Evolutionary conservation across 2,113 vertebrate species (phyloP), one percentile per base, ranked within the genome.

Genomic region (Notothenia coriiceps): DNA sequence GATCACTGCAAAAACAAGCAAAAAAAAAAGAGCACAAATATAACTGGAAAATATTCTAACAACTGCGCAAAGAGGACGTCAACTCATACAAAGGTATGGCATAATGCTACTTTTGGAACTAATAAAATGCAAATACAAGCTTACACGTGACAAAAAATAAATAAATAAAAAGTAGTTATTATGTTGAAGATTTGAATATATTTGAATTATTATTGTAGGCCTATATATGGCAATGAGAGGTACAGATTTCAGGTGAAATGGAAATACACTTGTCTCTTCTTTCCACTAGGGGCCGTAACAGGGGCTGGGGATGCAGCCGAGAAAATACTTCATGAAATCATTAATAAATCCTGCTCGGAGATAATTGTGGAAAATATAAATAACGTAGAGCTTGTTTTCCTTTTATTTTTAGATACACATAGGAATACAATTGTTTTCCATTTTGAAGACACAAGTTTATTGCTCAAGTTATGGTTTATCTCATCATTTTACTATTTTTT

Each of bases 201-300:
- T 40, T 40, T 7, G n/a, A 20, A 70, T 8, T 6, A 29, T 4
- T 17, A 33, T 20, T 44, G 0, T n/a, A 40, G 35, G 35, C 35
- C 35, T 40, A 40, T 40, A 15, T 3, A 1, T 43, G 50, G 15
- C 3, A 61, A 4, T 7, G 35, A 61, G n/a, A 51, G 6, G 49
- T 13, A 25, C 33, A 52, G 43, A 62, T 63, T 72, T 60, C 51
- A 74, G 66, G 29, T 57, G 68, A 63, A 54, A 60, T 10, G 63
- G 20, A 18, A 71, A 78, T 66, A 67, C 76, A 80, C 47, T 44
- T 83, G 59, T 54, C 59, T 77, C 69, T 84, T 84, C 63, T 80
- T 80, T 85, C 94, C 94, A 90, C 95, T 93, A 95, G 95, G 89
- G 92, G 95, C 92, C 95, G 94, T 93, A 82, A 86, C 90, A 89